Percentiles rank a stretch among this genome's conserved stretches.
These are phyloP conservation scores for Polyploca ridens DNA, from an alignment of 2,888 invertebrate genomes.

Conservation along the genomic window DNA sequence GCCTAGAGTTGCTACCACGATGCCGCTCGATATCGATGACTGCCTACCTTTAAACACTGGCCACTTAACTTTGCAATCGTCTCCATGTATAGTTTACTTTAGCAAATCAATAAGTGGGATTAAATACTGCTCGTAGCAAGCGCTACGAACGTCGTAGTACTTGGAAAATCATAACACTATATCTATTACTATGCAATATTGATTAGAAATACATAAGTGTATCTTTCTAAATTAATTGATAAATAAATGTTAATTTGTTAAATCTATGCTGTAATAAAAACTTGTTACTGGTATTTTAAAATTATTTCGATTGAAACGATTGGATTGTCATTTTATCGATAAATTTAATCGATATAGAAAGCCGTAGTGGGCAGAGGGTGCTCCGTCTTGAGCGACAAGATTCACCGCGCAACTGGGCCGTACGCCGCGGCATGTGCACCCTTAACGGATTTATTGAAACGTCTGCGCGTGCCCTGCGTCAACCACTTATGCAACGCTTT, in stretches of 20 bases:
- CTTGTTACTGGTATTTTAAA: no score
- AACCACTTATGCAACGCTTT: slow-evolving; percentile 34
- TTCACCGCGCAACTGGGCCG: slow-evolving; percentile 62
- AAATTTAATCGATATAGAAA: slow-evolving; percentile 24
- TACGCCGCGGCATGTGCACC: slow-evolving; percentile 72
- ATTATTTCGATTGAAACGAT: background rate
- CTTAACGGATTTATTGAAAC: slow-evolving; percentile 81
- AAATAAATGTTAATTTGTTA: no score
- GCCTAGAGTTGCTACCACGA: slow-evolving; percentile 55
- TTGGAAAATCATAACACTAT: background rate
- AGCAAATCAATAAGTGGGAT: background rate
- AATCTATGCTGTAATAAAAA: no score
- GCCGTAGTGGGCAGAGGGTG: slow-evolving; percentile 53
- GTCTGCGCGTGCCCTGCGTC: slow-evolving; percentile 64
- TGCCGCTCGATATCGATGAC: slow-evolving; percentile 25
- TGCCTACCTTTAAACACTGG: background rate
- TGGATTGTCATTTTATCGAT: slow-evolving; percentile 37
- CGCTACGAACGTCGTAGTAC: background rate
- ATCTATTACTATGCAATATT: background rate
- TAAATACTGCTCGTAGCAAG: background rate
- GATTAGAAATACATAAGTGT: background rate
- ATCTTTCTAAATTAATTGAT: no score
- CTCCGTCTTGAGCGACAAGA: slow-evolving; percentile 71
- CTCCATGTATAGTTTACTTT: background rate
- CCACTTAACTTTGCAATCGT: background rate